These are phyloP conservation scores for Erpobdella octoculata DNA, from an alignment of 2,888 invertebrate genomes.

Conservation along the genomic window DNA sequence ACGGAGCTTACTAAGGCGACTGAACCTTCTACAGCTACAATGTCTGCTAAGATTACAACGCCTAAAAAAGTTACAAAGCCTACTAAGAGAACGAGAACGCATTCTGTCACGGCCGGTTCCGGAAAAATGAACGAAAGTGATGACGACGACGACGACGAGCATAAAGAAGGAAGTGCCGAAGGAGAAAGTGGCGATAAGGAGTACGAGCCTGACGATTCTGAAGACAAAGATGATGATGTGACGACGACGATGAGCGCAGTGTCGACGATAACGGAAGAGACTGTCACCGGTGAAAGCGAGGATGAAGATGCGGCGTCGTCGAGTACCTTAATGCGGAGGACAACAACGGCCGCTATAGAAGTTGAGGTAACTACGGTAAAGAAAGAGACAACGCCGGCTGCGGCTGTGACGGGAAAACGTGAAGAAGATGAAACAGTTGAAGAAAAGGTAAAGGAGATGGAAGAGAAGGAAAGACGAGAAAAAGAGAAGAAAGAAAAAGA, in stretches of 20 bases:
- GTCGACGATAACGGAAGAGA: background rate
- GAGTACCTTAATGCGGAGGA: background rate
- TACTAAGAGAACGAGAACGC: no score
- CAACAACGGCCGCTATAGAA: background rate
- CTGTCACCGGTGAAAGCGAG: background rate
- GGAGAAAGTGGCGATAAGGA: background rate
- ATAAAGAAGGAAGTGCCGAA: background rate
- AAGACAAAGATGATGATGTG: background rate
- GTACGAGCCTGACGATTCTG: background rate
- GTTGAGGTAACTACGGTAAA: background rate
- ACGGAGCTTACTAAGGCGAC: no score
- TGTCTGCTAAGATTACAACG: no score
- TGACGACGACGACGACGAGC: background rate
- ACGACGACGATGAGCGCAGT: background rate
- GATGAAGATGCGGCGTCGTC: conserved; percentile 2
- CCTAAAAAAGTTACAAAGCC: no score
- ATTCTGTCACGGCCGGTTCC: background rate
- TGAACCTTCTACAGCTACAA: no score
- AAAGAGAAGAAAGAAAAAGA: background rate
- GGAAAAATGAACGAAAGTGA: background rate
- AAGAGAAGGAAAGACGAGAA: background rate
- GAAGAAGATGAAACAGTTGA: background rate
- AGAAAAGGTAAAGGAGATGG: background rate
- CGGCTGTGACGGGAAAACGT: background rate
- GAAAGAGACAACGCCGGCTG: background rate